Evolutionary conservation across 2,888 invertebrate genomes (phyloP).

Genomic region (Lithophane ornitopus): DNA sequence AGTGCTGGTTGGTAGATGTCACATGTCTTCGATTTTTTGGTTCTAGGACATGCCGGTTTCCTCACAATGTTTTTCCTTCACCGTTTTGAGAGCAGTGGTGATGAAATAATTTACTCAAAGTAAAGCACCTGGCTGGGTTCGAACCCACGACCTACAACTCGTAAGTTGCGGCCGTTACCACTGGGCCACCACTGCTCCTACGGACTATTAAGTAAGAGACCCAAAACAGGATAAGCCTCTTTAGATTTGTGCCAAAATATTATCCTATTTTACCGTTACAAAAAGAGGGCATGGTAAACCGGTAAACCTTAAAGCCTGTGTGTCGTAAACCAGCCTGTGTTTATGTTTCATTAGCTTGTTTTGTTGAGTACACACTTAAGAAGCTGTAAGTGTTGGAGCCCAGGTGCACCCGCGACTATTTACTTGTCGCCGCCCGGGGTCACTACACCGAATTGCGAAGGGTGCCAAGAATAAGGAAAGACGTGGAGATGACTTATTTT

Average conservation of each 20-base stretch:
- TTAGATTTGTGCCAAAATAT: background rate
- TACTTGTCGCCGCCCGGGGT: constrained; percentile 78
- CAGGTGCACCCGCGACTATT: constrained; percentile 84
- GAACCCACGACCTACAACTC: too few relatives aligned
- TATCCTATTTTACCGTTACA: constrained; percentile 9
- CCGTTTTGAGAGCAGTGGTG: too few relatives aligned
- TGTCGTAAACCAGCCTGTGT: constrained; percentile 54
- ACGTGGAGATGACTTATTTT: constrained; percentile 64
- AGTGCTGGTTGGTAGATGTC: too few relatives aligned
- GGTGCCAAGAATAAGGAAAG: constrained; percentile 75
- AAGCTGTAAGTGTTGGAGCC: constrained; percentile 73
- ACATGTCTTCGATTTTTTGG: too few relatives aligned
- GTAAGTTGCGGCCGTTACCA: too few relatives aligned
- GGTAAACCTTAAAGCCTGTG: constrained; percentile 32
- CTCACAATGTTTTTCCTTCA: too few relatives aligned
- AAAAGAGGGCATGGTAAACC: constrained; percentile 44
- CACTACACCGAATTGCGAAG: constrained; percentile 83
- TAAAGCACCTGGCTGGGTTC: too few relatives aligned
- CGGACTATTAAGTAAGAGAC: background rate
- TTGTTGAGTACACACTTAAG: constrained; percentile 68
- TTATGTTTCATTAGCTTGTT: constrained; percentile 71
- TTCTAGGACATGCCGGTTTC: too few relatives aligned
- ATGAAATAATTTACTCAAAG: too few relatives aligned
- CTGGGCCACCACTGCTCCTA: too few relatives aligned
- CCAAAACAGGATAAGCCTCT: background rate